phyloP scores from a whole-genome alignment of 2,113 vertebrate genomes.

The Uria lomvia region DNA sequence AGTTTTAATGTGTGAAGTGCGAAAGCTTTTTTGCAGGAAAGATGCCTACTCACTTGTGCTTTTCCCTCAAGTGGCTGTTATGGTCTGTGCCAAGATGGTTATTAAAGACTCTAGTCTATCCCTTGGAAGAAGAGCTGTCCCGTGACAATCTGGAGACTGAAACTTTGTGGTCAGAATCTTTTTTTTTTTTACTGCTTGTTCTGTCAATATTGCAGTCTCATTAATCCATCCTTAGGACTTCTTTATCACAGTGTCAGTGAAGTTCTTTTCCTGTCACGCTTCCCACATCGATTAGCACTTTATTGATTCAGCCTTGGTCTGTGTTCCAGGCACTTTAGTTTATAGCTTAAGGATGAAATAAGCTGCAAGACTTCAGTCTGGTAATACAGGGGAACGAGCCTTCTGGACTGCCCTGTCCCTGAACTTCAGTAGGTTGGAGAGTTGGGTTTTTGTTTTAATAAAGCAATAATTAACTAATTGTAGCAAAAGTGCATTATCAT shows the following conservation, averaged over 20 bases:
- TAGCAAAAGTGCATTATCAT: slow-evolving; percentile 42
- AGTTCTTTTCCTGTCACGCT: neutral
- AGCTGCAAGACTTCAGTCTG: slow-evolving; percentile 15
- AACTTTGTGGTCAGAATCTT: neutral
- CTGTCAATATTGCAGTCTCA: neutral
- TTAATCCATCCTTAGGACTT: neutral
- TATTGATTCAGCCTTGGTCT: slow-evolving; percentile 50
- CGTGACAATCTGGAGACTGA: slow-evolving; percentile 37
- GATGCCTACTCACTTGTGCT: slow-evolving; percentile 1
- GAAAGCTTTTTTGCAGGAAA: neutral
- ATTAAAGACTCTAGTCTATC: neutral
- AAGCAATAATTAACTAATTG: slow-evolving; percentile 61
- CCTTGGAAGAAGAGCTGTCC: neutral
- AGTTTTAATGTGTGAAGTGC: neutral
- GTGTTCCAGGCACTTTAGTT: slow-evolving; percentile 44
- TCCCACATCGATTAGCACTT: slow-evolving; percentile 67
- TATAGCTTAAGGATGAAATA: neutral
- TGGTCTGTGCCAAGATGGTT: neutral
- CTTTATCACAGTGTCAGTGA: neutral
- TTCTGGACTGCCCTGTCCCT: neutral
- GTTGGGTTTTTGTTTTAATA: neutral
- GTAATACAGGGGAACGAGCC: neutral
- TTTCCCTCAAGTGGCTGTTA: neutral
- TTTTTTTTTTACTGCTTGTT: neutral
- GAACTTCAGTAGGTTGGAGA: neutral